A percentile compares a stretch with the other conserved stretches of the same genome.
Evolutionary conservation across 2,888 invertebrate genomes (phyloP).

Genomic region (Trichopria drosophilae): DNA sequence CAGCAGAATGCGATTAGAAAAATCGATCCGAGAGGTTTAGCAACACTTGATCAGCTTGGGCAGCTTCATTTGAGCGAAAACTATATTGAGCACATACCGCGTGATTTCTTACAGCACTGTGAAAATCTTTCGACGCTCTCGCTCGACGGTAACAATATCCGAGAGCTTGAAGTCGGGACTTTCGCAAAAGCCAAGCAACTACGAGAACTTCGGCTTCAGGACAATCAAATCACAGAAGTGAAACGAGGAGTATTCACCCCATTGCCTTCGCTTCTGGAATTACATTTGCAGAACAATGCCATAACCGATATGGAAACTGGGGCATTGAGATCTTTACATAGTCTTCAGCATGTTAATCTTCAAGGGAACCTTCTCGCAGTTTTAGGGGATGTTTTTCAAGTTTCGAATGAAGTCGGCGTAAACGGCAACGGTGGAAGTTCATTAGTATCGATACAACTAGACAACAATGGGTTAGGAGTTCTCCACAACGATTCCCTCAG

Average conservation of each 20-base stretch:
- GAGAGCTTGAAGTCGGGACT: constrained; percentile 75
- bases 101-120: constrained; percentile 74
- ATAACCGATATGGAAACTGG: constrained; percentile 80
- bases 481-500: constrained; percentile 79
- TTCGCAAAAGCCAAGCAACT: constrained; percentile 76
- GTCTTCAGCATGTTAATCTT: constrained; percentile 83
- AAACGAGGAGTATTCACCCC: constrained; percentile 81
- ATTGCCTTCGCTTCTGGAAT: constrained; percentile 75
- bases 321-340: constrained; percentile 75
- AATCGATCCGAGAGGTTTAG: constrained; percentile 75
- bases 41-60: constrained; percentile 73
- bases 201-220: constrained; percentile 81
- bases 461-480: constrained; percentile 73
- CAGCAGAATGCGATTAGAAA: constrained; percentile 83
- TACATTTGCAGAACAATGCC: constrained; percentile 84
- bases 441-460: constrained; percentile 79
- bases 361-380: constrained; percentile 78
- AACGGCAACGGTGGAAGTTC: constrained; percentile 58
- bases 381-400: constrained; percentile 79
- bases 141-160: constrained; percentile 83
- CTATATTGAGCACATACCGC: constrained; percentile 78
- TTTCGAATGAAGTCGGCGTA: constrained; percentile 59
- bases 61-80: constrained; percentile 87
- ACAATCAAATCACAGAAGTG: constrained; percentile 77
- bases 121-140: constrained; percentile 79